Percentiles rank a stretch among this genome's conserved stretches.
These are phyloP conservation scores for Xyrauchen texanus DNA, from an alignment of 2,113 vertebrate species.

Conservation along the genomic window DNA sequence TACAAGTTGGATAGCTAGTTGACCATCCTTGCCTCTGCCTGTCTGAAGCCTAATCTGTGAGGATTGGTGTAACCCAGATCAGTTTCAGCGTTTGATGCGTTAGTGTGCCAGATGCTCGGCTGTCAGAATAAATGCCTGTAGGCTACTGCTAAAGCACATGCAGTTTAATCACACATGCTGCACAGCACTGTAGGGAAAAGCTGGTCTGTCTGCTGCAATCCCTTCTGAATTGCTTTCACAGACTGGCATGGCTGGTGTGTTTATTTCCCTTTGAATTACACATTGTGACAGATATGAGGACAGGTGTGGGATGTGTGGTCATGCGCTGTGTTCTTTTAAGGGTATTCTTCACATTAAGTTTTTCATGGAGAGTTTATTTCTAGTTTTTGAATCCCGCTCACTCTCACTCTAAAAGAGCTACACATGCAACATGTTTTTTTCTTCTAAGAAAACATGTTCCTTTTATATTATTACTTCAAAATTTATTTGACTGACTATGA, in stretches of 20 bases:
- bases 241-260: constrained; percentile 24
- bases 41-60: neutral
- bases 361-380: neutral
- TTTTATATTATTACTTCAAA: too few relatives aligned
- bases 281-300: neutral
- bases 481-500: too few relatives aligned
- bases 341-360: neutral
- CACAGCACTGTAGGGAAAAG: constrained; percentile 23
- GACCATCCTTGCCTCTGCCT: neutral
- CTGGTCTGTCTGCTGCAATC: neutral
- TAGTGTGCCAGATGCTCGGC: neutral
- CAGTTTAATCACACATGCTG: constrained; percentile 36
- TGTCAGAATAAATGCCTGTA: constrained; percentile 28
- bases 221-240: constrained; percentile 32
- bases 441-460: too few relatives aligned
- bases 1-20: too few relatives aligned
- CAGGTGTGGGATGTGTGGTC: neutral
- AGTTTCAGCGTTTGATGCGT: constrained; percentile 20
- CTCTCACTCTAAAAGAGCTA: too few relatives aligned
- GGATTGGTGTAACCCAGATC: neutral
- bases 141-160: neutral
- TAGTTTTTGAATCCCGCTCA: neutral
- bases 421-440: too few relatives aligned
- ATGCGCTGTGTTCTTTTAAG: neutral
- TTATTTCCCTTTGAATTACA: constrained; percentile 14